These are phyloP conservation scores for Grallaria varia DNA, from an alignment of 2,113 vertebrate species.

Conservation along the genomic window DNA sequence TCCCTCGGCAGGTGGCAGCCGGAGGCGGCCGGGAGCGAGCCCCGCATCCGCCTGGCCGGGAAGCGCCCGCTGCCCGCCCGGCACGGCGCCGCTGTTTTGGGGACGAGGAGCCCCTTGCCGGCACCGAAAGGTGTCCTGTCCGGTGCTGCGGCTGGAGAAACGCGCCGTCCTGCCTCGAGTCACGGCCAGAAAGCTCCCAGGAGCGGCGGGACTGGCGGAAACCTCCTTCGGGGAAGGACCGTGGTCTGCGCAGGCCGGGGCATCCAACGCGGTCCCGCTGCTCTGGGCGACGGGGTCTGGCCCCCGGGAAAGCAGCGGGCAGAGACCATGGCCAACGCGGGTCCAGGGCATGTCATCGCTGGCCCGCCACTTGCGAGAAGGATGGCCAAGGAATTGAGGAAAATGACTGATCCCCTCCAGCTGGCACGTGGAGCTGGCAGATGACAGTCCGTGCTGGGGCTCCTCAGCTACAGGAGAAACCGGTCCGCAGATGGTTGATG, in stretches of 20 bases:
- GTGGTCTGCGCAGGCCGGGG: fast-evolving
- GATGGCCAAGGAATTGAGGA: neutral
- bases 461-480: neutral
- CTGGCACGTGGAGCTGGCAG: neutral
- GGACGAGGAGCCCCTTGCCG: neutral
- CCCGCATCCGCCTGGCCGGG: neutral
- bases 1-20: neutral
- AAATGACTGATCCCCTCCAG: neutral
- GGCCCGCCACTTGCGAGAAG: fast-evolving
- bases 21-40: neutral
- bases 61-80: neutral
- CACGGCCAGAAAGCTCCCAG: neutral
- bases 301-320: neutral
- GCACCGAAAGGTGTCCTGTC: neutral
- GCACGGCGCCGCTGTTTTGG: neutral
- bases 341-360: neutral
- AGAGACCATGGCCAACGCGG: fast-evolving
- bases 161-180: neutral
- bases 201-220: neutral
- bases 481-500: fast-evolving
- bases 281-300: fast-evolving
- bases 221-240: neutral
- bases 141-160: neutral
- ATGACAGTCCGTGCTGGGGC: fast-evolving
- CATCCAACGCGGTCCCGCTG: fast-evolving